A percentile compares a stretch with the other conserved stretches of the same genome.
Conservation (phyloP, 2,797 vertebrate genomes). For the Etheostoma nigrum region DNA sequence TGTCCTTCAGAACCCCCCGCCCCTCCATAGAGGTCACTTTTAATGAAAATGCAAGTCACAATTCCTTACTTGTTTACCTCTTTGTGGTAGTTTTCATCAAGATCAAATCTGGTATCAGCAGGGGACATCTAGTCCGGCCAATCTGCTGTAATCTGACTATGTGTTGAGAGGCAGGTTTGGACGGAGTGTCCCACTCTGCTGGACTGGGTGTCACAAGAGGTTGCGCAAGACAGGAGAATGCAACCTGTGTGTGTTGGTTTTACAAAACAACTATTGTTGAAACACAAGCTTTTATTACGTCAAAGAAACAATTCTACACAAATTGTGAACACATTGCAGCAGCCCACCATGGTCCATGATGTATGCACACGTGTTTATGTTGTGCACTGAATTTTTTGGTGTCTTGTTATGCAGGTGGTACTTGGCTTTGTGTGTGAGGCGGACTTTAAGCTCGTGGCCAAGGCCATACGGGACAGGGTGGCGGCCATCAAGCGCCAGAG, state of each 20-base stretch:
- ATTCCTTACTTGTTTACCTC: slow-evolving; percentile 70
- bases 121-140: slow-evolving; percentile 57
- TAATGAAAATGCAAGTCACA: slow-evolving; percentile 79
- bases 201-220: slow-evolving; percentile 23
- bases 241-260: background rate
- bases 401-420: slow-evolving; percentile 86
- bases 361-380: slow-evolving; percentile 25
- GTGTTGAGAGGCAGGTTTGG: slow-evolving; percentile 70
- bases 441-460: slow-evolving; percentile 96
- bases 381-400: slow-evolving; percentile 46
- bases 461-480: slow-evolving; percentile 93
- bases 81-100: slow-evolving; percentile 80
- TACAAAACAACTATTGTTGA: slow-evolving; percentile 26
- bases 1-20: slow-evolving; percentile 55
- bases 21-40: slow-evolving; percentile 75
- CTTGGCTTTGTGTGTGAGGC: slow-evolving; percentile 94
- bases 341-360: slow-evolving; percentile 11
- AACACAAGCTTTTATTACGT: background rate
- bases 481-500: slow-evolving; percentile 92
- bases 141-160: slow-evolving; percentile 69
- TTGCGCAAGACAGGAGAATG: slow-evolving; percentile 17
- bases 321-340: slow-evolving; percentile 28
- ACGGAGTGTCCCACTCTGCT: slow-evolving; percentile 36
- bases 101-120: slow-evolving; percentile 79
- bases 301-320: slow-evolving; percentile 14